Evolutionary conservation across 2,797 vertebrate genomes (phyloP), one percentile per base, ranked within the genome.

Genomic region (Vireo griseus): DNA sequence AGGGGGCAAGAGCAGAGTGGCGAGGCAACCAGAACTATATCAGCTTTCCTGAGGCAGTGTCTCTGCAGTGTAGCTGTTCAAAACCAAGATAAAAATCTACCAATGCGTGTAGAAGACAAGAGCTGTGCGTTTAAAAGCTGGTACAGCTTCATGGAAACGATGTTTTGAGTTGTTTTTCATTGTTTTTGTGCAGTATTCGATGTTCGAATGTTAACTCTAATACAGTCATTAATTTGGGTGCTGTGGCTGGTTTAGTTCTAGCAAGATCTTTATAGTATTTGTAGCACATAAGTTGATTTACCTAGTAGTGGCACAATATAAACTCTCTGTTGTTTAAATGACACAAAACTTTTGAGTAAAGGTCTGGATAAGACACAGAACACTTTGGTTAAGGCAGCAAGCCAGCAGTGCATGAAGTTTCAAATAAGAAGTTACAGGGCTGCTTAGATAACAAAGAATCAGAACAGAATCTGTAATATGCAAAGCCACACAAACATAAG

Each of bases 51-150:
- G 26, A 39, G 33, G 17, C 26, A 18, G 3, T 1, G 12, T 37
- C 35, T 52, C 10, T 54, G 7, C 9, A 4, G 1, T 26, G 16
- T 9, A 2, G 13, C 6, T 39, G 29, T 29, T 54, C 19, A 37
- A 1, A 11, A 5, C 9, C 7, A 40, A 1, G 19, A 5, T 16
- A 61, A 48, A 51, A 47, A 29, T 12, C 13, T 17, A 11, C n/a
- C 20, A 10, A 2, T 1, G 1, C 4, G 0, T 35, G 42, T 42
- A n/a, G 29, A 75, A 15, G 17, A 18, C 14, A 12, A 51, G 18
- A 42, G 39, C 8, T 75, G 44, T 16, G 35, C 15, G 7, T 40
- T 50, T 57, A 21, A 71, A 66, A 57, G 16, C 24, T 57, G 10
- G 21, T 24, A 7, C 3, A 11, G 4, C 21, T 79, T 18, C 7